Conservation (phyloP, 2,797 vertebrate species). For the Eleutherodactylus coqui region DNA sequence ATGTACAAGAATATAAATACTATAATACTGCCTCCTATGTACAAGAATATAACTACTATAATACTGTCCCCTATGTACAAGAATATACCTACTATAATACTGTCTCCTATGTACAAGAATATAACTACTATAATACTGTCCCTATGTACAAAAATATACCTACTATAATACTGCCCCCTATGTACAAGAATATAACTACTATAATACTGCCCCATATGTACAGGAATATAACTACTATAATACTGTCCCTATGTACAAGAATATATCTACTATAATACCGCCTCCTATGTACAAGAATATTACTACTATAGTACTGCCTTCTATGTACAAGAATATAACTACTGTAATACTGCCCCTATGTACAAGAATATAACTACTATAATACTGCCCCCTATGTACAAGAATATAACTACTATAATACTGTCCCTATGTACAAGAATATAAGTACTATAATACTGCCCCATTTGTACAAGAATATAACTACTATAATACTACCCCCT, state of each 20-base stretch:
- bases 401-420: not conserved
- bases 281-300: not conserved
- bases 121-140: conserved; percentile 10
- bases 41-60: not conserved
- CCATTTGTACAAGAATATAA: not conserved
- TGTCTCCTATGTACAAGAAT: not conserved
- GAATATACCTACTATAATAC: conserved; percentile 5
- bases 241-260: not conserved
- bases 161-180: not conserved
- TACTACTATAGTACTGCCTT: conserved; percentile 2
- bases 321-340: conserved; percentile 9
- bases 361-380: conserved; percentile 6
- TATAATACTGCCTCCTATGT: not conserved
- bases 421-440: not conserved
- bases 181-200: not conserved
- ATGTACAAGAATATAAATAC: not conserved
- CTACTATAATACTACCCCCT: not conserved
- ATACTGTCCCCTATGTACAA: not conserved
- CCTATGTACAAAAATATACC: conserved; percentile 1
- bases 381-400: not conserved
- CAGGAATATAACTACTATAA: conserved; percentile 15
- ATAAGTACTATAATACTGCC: conserved; percentile 1
- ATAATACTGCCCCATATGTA: not conserved
- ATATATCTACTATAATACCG: not conserved
- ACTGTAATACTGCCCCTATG: conserved; percentile 3